Evolutionary conservation across 2,797 vertebrate species (phyloP).

Genomic region (Eulemur coronatus): DNA sequence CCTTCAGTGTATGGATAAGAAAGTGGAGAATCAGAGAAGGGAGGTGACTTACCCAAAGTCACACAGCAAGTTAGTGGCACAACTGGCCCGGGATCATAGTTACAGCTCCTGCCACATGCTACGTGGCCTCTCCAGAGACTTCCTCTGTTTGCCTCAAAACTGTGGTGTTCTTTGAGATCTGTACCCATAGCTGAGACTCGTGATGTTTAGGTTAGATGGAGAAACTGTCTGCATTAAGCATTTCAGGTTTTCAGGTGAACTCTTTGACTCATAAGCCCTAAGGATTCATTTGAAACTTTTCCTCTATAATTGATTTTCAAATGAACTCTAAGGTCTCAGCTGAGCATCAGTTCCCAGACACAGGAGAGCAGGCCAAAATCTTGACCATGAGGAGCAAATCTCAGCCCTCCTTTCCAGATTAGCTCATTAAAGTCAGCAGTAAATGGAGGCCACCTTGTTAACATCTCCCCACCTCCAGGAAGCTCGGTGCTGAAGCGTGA

Average conservation of each 20-base stretch:
- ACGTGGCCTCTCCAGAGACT: neutral
- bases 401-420: neutral
- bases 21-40: neutral
- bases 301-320: slow-evolving; percentile 18
- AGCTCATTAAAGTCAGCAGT: neutral
- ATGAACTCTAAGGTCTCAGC: neutral
- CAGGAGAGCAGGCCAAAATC: neutral
- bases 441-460: neutral
- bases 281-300: neutral
- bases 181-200: neutral
- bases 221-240: neutral
- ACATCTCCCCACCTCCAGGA: neutral
- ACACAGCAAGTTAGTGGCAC: neutral
- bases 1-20: neutral
- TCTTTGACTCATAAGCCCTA: neutral
- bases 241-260: neutral
- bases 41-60: neutral
- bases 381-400: neutral
- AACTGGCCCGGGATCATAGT: neutral
- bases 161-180: neutral
- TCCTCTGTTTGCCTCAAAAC: neutral
- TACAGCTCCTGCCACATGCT: neutral
- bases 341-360: neutral
- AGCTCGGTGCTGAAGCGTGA: neutral
- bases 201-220: neutral